Percentiles rank a stretch among this genome's conserved stretches.
phyloP scores from a whole-genome alignment of 2,113 vertebrate species.

The Hippocampus barbouri region DNA sequence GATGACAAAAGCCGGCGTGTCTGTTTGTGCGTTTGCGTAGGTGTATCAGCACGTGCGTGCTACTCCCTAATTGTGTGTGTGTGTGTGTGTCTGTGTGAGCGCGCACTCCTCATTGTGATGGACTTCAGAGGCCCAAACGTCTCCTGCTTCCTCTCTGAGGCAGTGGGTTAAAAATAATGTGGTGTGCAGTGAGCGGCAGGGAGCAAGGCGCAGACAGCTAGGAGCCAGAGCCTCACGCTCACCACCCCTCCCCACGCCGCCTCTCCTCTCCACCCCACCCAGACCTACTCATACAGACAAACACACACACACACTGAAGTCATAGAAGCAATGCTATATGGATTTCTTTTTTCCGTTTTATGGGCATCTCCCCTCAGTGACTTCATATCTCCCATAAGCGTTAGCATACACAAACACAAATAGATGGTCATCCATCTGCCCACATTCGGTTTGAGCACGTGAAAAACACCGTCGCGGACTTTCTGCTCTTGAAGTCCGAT shows the following conservation, averaged over 20 bases:
- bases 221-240: conserved; percentile 71
- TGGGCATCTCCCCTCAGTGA: conserved; percentile 59
- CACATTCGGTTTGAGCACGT: conserved; percentile 45
- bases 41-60: conserved; percentile 51
- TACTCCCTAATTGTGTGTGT: conserved; percentile 46
- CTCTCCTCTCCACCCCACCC: conserved; percentile 8
- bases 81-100: conserved; percentile 59
- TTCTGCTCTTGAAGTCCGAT: conserved; percentile 1
- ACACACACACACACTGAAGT: conserved; percentile 22
- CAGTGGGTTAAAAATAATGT: conserved; percentile 81
- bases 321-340: conserved; percentile 42
- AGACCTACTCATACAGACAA: conserved; percentile 24
- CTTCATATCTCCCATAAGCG: conserved; percentile 66
- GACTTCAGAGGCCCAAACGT: conserved; percentile 71
- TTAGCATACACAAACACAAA: conserved; percentile 68
- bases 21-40: conserved; percentile 47
- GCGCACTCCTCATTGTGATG: conserved; percentile 70
- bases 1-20: conserved; percentile 9
- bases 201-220: conserved; percentile 75
- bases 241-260: neutral
- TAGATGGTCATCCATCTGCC: conserved; percentile 55
- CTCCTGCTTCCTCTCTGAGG: conserved; percentile 73
- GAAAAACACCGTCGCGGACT: conserved; percentile 43
- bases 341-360: conserved; percentile 58
- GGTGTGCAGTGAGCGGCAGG: conserved; percentile 70